These are phyloP conservation scores for Acrossocheilus fasciatus DNA, from an alignment of 2,797 vertebrate genomes.

Conservation along the genomic window DNA sequence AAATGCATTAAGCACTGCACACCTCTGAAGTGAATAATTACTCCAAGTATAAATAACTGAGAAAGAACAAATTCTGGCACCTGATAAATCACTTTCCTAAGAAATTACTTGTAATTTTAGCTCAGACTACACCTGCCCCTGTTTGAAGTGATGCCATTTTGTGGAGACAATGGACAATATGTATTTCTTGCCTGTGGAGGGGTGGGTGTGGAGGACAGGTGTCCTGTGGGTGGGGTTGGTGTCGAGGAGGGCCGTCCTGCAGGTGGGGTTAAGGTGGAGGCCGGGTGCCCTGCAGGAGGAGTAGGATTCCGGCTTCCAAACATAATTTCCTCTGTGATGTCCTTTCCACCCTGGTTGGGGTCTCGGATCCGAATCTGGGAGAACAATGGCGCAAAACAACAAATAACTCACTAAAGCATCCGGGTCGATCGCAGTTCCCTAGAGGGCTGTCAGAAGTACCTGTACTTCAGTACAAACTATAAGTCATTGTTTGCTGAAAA, in stretches of 20 bases:
- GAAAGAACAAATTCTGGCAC: background rate
- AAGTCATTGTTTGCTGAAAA: background rate
- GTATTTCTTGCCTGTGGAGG: constrained; percentile 86
- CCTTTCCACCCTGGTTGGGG: constrained; percentile 97
- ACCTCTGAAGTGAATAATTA: background rate
- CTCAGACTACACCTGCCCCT: background rate
- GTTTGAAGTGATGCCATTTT: background rate
- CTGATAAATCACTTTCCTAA: background rate
- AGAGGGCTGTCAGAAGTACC: background rate
- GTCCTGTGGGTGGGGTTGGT: constrained; percentile 81
- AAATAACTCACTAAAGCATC: constrained; percentile 42
- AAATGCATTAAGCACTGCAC: background rate
- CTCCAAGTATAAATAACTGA: constrained; percentile 1
- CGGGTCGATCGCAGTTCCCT: background rate
- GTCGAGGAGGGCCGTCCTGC: constrained; percentile 73
- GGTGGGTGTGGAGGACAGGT: constrained; percentile 76
- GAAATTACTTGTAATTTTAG: background rate
- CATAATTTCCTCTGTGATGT: constrained; percentile 99
- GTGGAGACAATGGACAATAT: background rate
- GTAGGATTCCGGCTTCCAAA: constrained; percentile 82
- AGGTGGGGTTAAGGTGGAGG: constrained; percentile 70
- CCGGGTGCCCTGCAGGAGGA: constrained; percentile 82
- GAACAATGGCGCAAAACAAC: constrained; percentile 69
- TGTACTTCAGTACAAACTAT: background rate
- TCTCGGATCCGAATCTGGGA: constrained; percentile 96